phyloP scores from a whole-genome alignment of 1,140 invertebrate species.

The Trichonephila clavata region DNA sequence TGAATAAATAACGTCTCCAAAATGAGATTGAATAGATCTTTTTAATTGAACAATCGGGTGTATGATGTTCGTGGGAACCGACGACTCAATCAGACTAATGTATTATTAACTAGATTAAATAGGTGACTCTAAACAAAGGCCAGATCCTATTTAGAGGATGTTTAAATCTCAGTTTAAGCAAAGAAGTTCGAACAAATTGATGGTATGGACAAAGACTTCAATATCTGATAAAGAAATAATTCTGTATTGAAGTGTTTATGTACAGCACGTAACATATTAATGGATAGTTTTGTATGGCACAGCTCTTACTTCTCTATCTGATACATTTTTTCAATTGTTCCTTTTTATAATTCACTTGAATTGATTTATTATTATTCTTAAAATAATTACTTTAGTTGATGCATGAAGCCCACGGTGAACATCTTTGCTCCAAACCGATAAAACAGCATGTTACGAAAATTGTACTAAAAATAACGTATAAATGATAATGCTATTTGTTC shows the following conservation, averaged over 20 bases:
- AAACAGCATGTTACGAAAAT: too few relatives aligned
- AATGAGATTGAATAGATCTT: conserved; percentile 38
- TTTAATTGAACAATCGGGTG: conserved; percentile 13
- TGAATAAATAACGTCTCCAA: background rate
- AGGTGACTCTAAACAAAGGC: conserved; percentile 9
- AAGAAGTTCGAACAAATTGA: background rate
- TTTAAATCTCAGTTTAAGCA: background rate
- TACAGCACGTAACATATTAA: background rate
- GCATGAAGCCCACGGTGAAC: too few relatives aligned
- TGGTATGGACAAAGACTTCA: background rate
- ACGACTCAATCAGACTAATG: background rate
- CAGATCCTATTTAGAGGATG: background rate
- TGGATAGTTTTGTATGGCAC: background rate
- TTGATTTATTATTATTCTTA: too few relatives aligned
- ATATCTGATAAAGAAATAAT: background rate
- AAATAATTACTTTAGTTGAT: too few relatives aligned
- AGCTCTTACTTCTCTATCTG: too few relatives aligned
- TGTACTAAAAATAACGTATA: too few relatives aligned
- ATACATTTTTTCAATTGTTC: too few relatives aligned
- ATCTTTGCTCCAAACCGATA: too few relatives aligned
- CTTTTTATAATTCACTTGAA: background rate
- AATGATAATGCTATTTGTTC: too few relatives aligned
- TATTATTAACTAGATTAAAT: background rate
- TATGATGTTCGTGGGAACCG: background rate
- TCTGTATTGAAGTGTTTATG: background rate